Evolutionary conservation across 2,888 invertebrate species (phyloP).

Genomic region (Apodemia zela): DNA sequence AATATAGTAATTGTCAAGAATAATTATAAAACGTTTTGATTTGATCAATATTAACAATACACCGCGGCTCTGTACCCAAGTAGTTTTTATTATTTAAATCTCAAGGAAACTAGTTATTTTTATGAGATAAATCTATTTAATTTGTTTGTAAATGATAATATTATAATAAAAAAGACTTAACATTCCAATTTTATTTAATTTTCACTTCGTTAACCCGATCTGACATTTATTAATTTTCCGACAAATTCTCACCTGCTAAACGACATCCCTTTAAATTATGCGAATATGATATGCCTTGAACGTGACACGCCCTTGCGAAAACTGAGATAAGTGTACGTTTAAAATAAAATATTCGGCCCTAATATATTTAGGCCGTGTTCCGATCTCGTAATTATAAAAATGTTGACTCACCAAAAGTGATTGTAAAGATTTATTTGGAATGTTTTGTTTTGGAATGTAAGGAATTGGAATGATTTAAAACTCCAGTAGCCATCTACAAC

Average conservation of each 20-base stretch:
- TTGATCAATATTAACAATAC: too few relatives aligned
- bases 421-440: not conserved
- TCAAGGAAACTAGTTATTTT: too few relatives aligned
- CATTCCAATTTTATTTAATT: not conserved
- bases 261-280: constrained; percentile 7
- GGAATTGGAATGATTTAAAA: too few relatives aligned
- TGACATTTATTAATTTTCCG: constrained; percentile 7
- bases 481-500: too few relatives aligned
- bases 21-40: too few relatives aligned
- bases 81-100: too few relatives aligned
- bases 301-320: not conserved
- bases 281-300: constrained; percentile 5
- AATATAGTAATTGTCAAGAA: too few relatives aligned
- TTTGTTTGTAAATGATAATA: too few relatives aligned
- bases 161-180: not conserved
- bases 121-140: too few relatives aligned
- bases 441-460: too few relatives aligned
- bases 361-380: not conserved
- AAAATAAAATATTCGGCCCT: not conserved
- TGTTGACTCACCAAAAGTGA: not conserved
- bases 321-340: not conserved
- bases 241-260: constrained; percentile 8
- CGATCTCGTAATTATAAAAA: not conserved
- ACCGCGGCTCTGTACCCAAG: too few relatives aligned
- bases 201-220: not conserved